Percentiles rank a stretch among this genome's conserved stretches.
These are phyloP conservation scores for Catamblyrhynchus diadema DNA, from an alignment of 2,797 vertebrate genomes.

Conservation along the genomic window DNA sequence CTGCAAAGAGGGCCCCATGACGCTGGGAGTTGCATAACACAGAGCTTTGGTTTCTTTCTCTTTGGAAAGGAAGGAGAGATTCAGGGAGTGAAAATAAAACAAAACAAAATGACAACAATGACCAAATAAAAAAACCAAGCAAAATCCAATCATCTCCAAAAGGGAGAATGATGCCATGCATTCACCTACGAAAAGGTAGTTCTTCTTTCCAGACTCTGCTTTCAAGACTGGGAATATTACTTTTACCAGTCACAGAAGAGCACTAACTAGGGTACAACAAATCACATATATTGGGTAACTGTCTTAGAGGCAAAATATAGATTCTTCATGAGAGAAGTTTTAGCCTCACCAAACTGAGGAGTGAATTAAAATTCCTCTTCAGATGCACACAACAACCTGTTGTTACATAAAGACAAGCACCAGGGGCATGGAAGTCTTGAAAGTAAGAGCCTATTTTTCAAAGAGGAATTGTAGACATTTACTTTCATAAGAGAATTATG, in stretches of 20 bases:
- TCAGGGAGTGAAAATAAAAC: background rate
- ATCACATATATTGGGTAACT: background rate
- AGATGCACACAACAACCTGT: background rate
- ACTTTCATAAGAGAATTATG: background rate
- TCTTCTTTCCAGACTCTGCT: background rate
- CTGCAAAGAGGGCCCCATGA: background rate
- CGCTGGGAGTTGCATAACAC: background rate
- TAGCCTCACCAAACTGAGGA: background rate
- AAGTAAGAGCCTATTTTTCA: background rate
- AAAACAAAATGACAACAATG: background rate
- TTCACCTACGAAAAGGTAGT: background rate
- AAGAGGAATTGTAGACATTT: background rate
- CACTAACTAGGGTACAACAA: background rate
- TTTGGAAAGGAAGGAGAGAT: background rate
- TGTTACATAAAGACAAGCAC: background rate
- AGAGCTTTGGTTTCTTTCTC: background rate
- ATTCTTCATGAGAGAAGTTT: background rate
- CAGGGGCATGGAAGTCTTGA: background rate
- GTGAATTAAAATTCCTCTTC: background rate
- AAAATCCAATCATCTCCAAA: background rate
- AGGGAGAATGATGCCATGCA: background rate
- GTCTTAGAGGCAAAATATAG: background rate
- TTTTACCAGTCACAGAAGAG: background rate
- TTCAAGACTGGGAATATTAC: background rate
- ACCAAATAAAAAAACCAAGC: background rate